These are phyloP conservation scores for Aurelia aurita complex sp. Pacific DNA, from an alignment of 30 jellyfish, hydroid and myxozoan genomes.

Conservation along the genomic window DNA sequence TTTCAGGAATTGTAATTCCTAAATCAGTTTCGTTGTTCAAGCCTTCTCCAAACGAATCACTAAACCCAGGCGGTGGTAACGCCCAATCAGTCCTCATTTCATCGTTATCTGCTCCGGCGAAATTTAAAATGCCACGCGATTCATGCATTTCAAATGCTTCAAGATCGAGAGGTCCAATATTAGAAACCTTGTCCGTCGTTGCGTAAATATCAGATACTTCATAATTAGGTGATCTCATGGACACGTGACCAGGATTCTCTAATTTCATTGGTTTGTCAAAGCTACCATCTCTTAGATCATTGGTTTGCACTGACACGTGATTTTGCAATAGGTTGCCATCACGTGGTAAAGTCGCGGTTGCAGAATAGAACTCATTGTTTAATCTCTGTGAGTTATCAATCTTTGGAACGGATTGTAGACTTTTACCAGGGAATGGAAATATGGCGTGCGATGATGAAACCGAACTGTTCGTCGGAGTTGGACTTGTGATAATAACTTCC, in stretches of 20 bases:
- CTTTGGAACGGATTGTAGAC: slow-evolving; percentile 11
- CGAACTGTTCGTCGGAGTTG: slow-evolving; percentile 74
- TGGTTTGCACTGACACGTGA: slow-evolving; percentile 71
- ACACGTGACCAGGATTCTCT: slow-evolving; percentile 63
- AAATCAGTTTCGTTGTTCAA: neutral
- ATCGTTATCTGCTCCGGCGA: too few relatives aligned
- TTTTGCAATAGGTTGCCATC: slow-evolving; percentile 57
- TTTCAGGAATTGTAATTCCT: neutral
- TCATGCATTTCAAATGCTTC: slow-evolving; percentile 10
- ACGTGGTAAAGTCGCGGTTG: slow-evolving; percentile 2
- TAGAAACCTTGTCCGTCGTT: slow-evolving; percentile 32
- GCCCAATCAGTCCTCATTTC: neutral
- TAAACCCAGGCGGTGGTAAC: too few relatives aligned
- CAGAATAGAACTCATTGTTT: slow-evolving; percentile 46
- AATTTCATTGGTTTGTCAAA: slow-evolving; percentile 19
- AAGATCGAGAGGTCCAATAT: slow-evolving; percentile 14
- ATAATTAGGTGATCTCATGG: slow-evolving; percentile 54
- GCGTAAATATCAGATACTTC: slow-evolving; percentile 51
- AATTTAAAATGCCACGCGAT: neutral
- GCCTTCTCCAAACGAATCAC: neutral
- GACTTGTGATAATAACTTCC: slow-evolving; percentile 62
- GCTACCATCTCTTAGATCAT: slow-evolving; percentile 32
- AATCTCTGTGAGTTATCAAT: slow-evolving; percentile 46
- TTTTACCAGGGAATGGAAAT: neutral
- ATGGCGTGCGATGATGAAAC: slow-evolving; percentile 21